Evolutionary conservation across 2,888 invertebrate species (phyloP).

Genomic region (Nymphalis urticae): DNA sequence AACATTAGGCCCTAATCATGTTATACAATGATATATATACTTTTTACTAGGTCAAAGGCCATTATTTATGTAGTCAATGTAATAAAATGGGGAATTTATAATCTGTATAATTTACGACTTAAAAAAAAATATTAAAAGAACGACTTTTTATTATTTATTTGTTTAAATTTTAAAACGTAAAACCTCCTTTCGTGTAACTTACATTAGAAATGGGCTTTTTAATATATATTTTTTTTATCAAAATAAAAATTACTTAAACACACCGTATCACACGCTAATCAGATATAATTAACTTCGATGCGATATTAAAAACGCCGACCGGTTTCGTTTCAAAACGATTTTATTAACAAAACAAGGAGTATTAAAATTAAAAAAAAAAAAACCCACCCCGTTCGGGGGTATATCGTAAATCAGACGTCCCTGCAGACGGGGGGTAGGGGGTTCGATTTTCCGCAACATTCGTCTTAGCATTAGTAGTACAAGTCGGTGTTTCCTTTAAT

Average conservation of each 20-base stretch:
- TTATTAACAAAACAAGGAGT: constrained; percentile 41
- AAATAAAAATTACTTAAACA: constrained; percentile 13
- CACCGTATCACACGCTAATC: constrained; percentile 35
- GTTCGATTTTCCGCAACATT: constrained; percentile 81
- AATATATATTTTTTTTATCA: not conserved
- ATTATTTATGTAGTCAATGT: not conserved
- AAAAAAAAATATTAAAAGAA: not conserved
- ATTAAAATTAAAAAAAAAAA: constrained; percentile 57
- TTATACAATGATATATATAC: too few relatives aligned
- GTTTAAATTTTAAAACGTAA: not conserved
- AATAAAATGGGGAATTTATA: not conserved
- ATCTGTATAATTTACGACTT: not conserved
- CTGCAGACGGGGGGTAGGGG: constrained; percentile 57
- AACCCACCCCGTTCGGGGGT: constrained; percentile 55
- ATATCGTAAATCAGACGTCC: constrained; percentile 78
- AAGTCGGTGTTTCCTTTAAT: constrained; percentile 78
- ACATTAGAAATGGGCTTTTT: constrained; percentile 6
- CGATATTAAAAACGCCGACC: constrained; percentile 30
- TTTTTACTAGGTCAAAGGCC: not conserved
- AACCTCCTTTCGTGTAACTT: constrained; percentile 11
- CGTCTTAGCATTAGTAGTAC: constrained; percentile 78
- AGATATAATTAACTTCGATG: constrained; percentile 25
- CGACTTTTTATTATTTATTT: not conserved
- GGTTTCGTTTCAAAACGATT: constrained; percentile 24
- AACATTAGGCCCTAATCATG: too few relatives aligned